Conservation (phyloP, 2,113 vertebrate species). For the Naja naja region DNA sequence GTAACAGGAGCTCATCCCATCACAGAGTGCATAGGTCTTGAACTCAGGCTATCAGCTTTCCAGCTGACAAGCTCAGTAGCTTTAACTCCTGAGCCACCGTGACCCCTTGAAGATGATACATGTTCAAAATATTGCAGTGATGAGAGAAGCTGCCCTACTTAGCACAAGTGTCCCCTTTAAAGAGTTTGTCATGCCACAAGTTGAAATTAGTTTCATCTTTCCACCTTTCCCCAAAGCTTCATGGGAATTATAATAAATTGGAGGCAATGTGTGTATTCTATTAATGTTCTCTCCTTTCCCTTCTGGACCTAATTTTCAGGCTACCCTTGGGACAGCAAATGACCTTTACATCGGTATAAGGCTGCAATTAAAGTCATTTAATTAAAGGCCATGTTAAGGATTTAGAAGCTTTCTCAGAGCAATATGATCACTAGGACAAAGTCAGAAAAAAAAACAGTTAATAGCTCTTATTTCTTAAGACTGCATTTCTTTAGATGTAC, state of each 20-base stretch:
- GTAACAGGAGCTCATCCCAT: background rate
- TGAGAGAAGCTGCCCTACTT: background rate
- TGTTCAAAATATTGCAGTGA: background rate
- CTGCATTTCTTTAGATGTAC: background rate
- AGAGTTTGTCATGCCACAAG: background rate
- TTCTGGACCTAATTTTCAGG: background rate
- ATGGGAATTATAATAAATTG: background rate
- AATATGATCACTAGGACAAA: background rate
- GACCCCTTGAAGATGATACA: background rate
- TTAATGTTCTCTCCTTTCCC: background rate
- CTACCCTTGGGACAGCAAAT: background rate
- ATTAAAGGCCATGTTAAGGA: background rate
- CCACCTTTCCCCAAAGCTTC: background rate
- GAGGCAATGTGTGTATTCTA: background rate
- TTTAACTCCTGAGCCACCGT: background rate
- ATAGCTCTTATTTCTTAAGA: background rate
- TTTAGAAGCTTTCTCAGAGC: background rate
- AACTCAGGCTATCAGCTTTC: background rate
- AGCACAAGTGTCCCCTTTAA: background rate
- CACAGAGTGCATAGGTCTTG: background rate
- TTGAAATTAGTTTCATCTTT: background rate
- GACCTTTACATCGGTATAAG: background rate
- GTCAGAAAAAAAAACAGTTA: background rate
- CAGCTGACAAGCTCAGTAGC: background rate
- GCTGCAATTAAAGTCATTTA: background rate